Evolutionary conservation across 1,140 invertebrate species (phyloP), one percentile per base, ranked within the genome.

Genomic region (Lepidotrigona ventralis): DNA sequence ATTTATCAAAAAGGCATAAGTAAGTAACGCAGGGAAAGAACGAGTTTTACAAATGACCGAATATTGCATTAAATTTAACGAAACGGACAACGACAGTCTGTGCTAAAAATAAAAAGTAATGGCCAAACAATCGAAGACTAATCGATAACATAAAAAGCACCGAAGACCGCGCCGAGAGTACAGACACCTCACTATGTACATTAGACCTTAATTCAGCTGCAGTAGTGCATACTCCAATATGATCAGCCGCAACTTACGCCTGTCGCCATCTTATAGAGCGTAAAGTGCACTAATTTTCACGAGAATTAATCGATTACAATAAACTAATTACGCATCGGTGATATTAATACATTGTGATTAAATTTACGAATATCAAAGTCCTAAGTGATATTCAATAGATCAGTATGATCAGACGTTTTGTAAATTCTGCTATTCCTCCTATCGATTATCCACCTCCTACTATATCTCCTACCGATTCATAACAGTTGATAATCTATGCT

Each of bases 81-180:
- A 85, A 89, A 88, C 87, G 86, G 86, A 23, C 88, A 85, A 85
- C 85, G 84, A 89, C 89, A 76, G 90, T 68, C 73, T 75, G 29
- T 71, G 79, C 88, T 91, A 91, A 92, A 93, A 92, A 92, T 89
- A 90, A 87, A 90, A 90, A 79, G 74, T 84, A 90, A 91, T 83
- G 85, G 86, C 79, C 79, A 81, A 91, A 90, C 85, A 91, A 92
- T 93, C 91, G 89, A 92, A 92, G 87, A 63, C 73, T 85, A 90
- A 92, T 93, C 91, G 89, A 92, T 93, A 91, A 29, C 54, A 39
- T 83, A 88, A 85, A 80, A 75, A 81, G 81, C 84, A 56, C 51
- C 68, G 69, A 70, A 56, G 73, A n/a, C 54, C 76, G 29, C 68
- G 76, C 53, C 66, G 63, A 64, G 68, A 74, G 75, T 83, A 26